These are phyloP conservation scores for Caenorhabditis plicata DNA, from an alignment of 2,888 invertebrate species.

Conservation along the genomic window DNA sequence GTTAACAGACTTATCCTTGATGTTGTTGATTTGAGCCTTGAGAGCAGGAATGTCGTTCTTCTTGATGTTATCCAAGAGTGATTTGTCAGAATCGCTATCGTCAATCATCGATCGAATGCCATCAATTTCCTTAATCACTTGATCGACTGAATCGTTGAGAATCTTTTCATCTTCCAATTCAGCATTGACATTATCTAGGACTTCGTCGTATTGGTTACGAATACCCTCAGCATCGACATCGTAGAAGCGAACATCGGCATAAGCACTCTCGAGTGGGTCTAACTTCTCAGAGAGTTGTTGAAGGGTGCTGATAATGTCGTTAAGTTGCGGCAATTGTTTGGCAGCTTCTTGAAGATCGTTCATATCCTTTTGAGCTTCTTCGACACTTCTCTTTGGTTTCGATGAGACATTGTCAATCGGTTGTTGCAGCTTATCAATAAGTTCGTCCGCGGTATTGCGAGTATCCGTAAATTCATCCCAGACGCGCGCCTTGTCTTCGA, in stretches of 20 bases:
- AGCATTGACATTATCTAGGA: slow-evolving; percentile 27
- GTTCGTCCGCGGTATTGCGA: slow-evolving; percentile 4
- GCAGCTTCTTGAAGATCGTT: slow-evolving; percentile 5
- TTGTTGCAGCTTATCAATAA: slow-evolving; percentile 4
- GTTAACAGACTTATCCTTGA: slow-evolving; percentile 12
- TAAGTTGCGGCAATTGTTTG: slow-evolving; percentile 20
- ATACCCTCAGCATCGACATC: slow-evolving; percentile 53
- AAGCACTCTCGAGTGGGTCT: slow-evolving; percentile 45
- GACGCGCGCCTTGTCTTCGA: slow-evolving; percentile 1
- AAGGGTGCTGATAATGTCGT: slow-evolving; percentile 31
- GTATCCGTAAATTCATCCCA: slow-evolving; percentile 11
- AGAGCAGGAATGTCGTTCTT: slow-evolving; percentile 16
- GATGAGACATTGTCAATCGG: background rate
- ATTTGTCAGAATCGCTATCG: background rate
- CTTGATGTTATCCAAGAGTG: background rate
- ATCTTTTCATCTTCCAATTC: slow-evolving; percentile 38
- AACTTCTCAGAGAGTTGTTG: slow-evolving; percentile 47
- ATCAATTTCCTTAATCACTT: slow-evolving; percentile 26
- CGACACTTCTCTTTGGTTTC: slow-evolving; percentile 3
- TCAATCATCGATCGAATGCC: slow-evolving; percentile 5
- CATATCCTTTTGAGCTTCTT: slow-evolving; percentile 13
- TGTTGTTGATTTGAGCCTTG: slow-evolving; percentile 14
- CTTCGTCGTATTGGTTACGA: slow-evolving; percentile 44
- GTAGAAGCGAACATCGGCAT: slow-evolving; percentile 50
- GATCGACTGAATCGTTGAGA: slow-evolving; percentile 28